phyloP scores from a whole-genome alignment of 1,140 invertebrate genomes.

The Phocides pigmalion region DNA sequence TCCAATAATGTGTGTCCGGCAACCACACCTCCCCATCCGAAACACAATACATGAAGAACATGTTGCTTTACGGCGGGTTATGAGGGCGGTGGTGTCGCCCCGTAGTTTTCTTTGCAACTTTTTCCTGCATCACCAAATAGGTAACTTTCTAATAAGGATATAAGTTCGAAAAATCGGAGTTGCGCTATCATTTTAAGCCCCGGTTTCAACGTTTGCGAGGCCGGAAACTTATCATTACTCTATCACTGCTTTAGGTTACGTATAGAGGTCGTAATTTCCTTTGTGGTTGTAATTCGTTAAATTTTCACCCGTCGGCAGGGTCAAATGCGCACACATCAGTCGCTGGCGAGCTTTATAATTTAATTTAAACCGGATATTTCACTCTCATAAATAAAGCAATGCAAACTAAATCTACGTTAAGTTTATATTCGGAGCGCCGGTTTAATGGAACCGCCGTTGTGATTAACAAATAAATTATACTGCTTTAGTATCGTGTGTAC shows the following conservation, averaged over 20 bases:
- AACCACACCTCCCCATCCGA: too few species aligned
- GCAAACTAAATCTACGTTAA: constrained; percentile 46
- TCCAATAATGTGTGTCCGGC: too few species aligned
- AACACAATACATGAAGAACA: too few species aligned
- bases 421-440: constrained; percentile 38
- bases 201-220: too few species aligned
- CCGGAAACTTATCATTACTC: too few species aligned
- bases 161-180: too few species aligned
- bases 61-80: too few species aligned
- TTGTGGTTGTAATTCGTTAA: constrained; percentile 61
- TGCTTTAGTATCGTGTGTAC: constrained; percentile 16
- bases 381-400: constrained; percentile 54
- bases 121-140: too few species aligned
- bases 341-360: constrained; percentile 46
- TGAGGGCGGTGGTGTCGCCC: too few species aligned
- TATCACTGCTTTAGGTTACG: constrained; percentile 18
- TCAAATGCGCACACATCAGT: constrained; percentile 47
- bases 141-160: too few species aligned
- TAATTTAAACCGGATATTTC: constrained; percentile 55
- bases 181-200: background rate
- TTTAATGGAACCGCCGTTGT: constrained; percentile 37
- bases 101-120: too few species aligned
- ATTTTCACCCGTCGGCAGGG: constrained; percentile 56
- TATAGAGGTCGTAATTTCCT: constrained; percentile 54
- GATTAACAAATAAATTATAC: constrained; percentile 35